Percentiles rank a stretch among this genome's conserved stretches.
Conservation (phyloP, 1,140 invertebrate genomes). For the Procambarus virginalis region DNA sequence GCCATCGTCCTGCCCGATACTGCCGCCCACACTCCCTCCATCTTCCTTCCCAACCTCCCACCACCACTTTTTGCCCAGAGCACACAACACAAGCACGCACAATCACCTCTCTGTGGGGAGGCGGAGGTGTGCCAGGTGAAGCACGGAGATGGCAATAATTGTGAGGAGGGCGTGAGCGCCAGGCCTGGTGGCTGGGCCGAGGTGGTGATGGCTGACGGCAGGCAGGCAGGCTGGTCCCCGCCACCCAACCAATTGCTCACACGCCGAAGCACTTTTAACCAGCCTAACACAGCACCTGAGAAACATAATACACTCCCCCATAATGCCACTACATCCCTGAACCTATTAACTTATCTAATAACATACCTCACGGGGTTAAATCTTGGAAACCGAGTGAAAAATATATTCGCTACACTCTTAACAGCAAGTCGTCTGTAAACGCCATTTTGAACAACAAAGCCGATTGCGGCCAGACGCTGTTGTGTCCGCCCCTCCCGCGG, state of each 20-base stretch:
- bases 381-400: not conserved
- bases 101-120: no score
- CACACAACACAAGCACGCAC: not conserved
- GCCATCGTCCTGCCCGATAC: no score
- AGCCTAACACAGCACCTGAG: no score
- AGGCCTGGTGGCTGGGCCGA: not conserved
- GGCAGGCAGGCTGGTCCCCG: not conserved
- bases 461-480: slow-evolving; percentile 20
- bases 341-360: not conserved
- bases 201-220: slow-evolving; percentile 48
- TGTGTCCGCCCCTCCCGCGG: not conserved
- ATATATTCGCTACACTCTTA: slow-evolving; percentile 16
- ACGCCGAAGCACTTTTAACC: slow-evolving; percentile 6
- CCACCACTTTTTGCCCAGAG: not conserved
- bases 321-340: not conserved
- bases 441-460: slow-evolving; percentile 68
- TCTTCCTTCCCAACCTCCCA: not conserved
- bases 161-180: not conserved
- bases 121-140: not conserved
- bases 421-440: slow-evolving; percentile 27
- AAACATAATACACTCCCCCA: not conserved
- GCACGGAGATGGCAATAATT: not conserved
- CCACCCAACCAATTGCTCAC: not conserved
- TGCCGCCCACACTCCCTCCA: not conserved
- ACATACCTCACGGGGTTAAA: slow-evolving; percentile 34